Conservation (phyloP, 2,113 vertebrate genomes). For the Gnathonemus longibarbis region DNA sequence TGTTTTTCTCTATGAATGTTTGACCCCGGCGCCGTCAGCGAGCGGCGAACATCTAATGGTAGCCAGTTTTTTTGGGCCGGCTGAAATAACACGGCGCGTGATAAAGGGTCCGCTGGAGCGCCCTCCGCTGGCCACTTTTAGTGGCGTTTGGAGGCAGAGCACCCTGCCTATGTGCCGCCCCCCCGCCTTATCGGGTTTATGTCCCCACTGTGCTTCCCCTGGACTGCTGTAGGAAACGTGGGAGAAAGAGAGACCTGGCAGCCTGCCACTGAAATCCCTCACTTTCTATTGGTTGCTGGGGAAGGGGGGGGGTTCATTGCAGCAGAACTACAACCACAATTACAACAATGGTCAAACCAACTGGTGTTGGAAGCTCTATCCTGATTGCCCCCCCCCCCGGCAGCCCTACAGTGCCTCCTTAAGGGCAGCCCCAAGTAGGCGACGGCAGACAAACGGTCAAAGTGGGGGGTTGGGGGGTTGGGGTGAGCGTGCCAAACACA, state of each 20-base stretch:
- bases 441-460: neutral
- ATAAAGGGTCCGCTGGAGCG: neutral
- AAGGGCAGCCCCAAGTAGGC: neutral
- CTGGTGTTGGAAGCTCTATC: neutral
- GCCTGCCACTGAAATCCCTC: neutral
- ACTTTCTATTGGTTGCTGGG: neutral
- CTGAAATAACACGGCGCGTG: neutral
- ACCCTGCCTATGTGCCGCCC: neutral
- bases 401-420: neutral
- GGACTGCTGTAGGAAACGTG: neutral
- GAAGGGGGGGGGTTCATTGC: neutral
- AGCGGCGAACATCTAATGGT: neutral
- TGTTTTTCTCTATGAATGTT: constrained; percentile 1
- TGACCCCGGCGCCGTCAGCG: neutral
- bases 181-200: neutral
- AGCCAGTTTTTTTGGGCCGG: neutral
- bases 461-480: neutral
- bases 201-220: neutral
- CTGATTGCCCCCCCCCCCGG: neutral
- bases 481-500: neutral
- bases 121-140: neutral
- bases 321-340: neutral
- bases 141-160: neutral
- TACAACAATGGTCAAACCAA: constrained; percentile 22
- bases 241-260: neutral